Evolutionary conservation across 2,888 invertebrate species (phyloP).

Genomic region (Lithophane leautieri): DNA sequence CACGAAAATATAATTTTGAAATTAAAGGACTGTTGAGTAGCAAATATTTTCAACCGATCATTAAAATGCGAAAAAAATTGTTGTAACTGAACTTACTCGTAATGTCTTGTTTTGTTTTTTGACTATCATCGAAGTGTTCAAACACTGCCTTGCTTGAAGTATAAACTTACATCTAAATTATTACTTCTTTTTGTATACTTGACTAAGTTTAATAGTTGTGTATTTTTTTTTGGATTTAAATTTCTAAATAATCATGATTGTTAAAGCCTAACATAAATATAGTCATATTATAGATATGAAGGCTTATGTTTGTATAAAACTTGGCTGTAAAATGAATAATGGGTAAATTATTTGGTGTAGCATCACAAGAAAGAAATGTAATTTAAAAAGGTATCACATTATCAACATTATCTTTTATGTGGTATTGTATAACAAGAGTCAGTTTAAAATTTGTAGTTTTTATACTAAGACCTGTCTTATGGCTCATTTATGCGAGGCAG

Average conservation of each 20-base stretch:
- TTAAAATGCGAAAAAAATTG: neutral
- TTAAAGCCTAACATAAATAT: slow-evolving; percentile 12
- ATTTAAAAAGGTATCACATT: slow-evolving; percentile 16
- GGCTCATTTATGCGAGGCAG: slow-evolving; percentile 1
- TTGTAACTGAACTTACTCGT: slow-evolving; percentile 16
- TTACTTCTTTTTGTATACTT: slow-evolving; percentile 54
- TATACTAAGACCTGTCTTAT: slow-evolving; percentile 5
- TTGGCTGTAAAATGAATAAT: slow-evolving; percentile 30
- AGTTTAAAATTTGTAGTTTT: slow-evolving; percentile 17
- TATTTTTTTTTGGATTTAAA: slow-evolving; percentile 70
- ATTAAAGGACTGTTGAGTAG: slow-evolving; percentile 21
- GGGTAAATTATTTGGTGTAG: slow-evolving; percentile 33
- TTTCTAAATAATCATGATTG: slow-evolving; percentile 39
- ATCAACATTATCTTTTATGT: slow-evolving; percentile 28
- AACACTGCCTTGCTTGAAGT: slow-evolving; percentile 21
- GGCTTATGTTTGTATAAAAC: slow-evolving; percentile 19
- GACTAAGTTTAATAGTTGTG: slow-evolving; percentile 46
- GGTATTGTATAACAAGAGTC: slow-evolving; percentile 31
- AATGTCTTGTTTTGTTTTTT: slow-evolving; percentile 12
- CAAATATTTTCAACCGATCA: slow-evolving; percentile 25
- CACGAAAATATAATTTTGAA: slow-evolving; percentile 22
- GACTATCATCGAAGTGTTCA: slow-evolving; percentile 8
- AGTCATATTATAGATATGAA: slow-evolving; percentile 10
- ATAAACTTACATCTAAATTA: slow-evolving; percentile 40
- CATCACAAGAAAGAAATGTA: slow-evolving; percentile 46